Evolutionary conservation across 2,797 vertebrate genomes (phyloP).

Genomic region (Atherinosoma microstoma): DNA sequence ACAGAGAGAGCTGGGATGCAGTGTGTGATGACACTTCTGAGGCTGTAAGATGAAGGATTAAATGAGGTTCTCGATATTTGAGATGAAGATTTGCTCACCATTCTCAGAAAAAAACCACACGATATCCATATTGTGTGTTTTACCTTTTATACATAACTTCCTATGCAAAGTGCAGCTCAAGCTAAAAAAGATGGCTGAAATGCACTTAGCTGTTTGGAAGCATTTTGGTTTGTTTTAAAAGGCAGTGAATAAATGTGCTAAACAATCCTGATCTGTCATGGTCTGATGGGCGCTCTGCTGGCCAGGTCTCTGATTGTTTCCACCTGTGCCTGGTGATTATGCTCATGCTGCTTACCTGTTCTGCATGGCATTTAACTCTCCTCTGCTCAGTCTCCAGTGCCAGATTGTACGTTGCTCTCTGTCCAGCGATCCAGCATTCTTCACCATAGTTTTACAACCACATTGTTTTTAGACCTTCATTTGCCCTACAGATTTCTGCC

Average conservation of each 20-base stretch:
- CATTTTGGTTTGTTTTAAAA: background rate
- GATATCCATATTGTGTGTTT: background rate
- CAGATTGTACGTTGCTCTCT: no score
- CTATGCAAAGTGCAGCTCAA: background rate
- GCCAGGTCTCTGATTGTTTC: no score
- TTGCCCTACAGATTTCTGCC: no score
- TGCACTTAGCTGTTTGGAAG: background rate
- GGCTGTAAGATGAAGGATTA: constrained; percentile 15
- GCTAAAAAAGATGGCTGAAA: background rate
- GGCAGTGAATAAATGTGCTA: background rate
- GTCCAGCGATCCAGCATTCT: no score
- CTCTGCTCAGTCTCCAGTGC: no score
- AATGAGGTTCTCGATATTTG: constrained; percentile 1
- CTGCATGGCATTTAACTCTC: no score
- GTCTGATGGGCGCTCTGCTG: no score
- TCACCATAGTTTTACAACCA: no score
- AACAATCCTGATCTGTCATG: background rate
- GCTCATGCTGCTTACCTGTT: no score
- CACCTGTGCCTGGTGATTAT: no score
- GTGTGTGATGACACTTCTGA: constrained; percentile 19
- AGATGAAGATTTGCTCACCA: background rate
- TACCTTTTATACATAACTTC: background rate
- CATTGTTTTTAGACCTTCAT: no score
- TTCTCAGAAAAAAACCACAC: background rate
- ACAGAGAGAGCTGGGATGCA: constrained; percentile 3